Percentiles rank a stretch among this genome's conserved stretches.
Conservation (phyloP, 2,797 vertebrate genomes). For the Jordanella pulchra region DNA sequence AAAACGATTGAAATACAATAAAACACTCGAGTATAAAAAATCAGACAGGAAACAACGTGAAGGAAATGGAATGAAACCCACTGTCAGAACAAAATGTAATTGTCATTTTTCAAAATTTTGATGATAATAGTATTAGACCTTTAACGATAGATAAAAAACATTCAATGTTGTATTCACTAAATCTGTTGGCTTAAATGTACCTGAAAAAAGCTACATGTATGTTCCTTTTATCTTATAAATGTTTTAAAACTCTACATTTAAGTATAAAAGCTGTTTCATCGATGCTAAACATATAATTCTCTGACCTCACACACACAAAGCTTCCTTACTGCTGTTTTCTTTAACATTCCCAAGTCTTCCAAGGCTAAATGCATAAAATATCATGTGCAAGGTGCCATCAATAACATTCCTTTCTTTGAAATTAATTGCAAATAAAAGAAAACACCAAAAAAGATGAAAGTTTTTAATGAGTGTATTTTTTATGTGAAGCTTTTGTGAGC, state of each 20-base stretch:
- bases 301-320: background rate
- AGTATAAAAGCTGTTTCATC: background rate
- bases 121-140: background rate
- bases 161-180: background rate
- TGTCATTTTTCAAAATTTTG: slow-evolving; percentile 8
- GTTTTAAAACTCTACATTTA: background rate
- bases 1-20: slow-evolving; percentile 26
- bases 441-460: slow-evolving; percentile 11
- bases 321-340: background rate
- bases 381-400: background rate
- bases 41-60: slow-evolving; percentile 13
- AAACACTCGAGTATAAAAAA: slow-evolving; percentile 32
- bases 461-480: slow-evolving; percentile 13
- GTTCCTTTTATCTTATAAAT: background rate
- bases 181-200: background rate
- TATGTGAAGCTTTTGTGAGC: slow-evolving; percentile 35
- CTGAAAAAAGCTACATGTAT: background rate
- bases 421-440: slow-evolving; percentile 27
- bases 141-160: background rate
- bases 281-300: background rate
- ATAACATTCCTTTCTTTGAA: slow-evolving; percentile 4
- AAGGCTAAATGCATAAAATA: slow-evolving; percentile 1
- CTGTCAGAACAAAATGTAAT: background rate
- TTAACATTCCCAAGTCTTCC: background rate
- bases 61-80: slow-evolving; percentile 14